Percentiles rank a stretch among this genome's conserved stretches.
phyloP scores from a whole-genome alignment of 2,888 invertebrate species.

The Parnassius apollo region DNA sequence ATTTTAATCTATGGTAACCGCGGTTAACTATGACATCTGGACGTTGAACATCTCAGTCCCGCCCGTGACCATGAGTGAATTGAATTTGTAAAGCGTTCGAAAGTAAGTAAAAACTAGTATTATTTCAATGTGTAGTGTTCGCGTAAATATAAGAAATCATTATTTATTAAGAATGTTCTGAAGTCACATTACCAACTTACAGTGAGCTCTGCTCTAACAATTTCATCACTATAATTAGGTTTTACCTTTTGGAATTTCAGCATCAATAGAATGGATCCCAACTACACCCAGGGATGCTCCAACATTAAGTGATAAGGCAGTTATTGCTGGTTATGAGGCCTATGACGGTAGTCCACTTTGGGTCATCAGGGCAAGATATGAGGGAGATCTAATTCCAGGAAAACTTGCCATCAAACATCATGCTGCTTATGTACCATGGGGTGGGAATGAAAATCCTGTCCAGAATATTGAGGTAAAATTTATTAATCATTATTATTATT shows the following conservation, averaged over 20 bases:
- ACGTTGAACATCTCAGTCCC: too few relatives aligned
- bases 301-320: slow-evolving; percentile 52
- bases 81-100: too few relatives aligned
- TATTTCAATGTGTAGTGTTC: too few relatives aligned
- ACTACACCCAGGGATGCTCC: slow-evolving; percentile 48
- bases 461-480: slow-evolving; percentile 58
- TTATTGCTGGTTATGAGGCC: slow-evolving; percentile 70
- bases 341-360: slow-evolving; percentile 70
- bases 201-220: too few relatives aligned
- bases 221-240: not conserved
- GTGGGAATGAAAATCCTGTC: slow-evolving; percentile 59
- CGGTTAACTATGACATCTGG: too few relatives aligned
- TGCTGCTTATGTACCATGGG: slow-evolving; percentile 67
- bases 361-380: slow-evolving; percentile 61
- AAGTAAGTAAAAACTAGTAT: too few relatives aligned
- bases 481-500: too few relatives aligned
- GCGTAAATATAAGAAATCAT: too few relatives aligned
- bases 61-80: too few relatives aligned
- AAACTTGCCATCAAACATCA: slow-evolving; percentile 66
- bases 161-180: too few relatives aligned
- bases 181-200: too few relatives aligned
- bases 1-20: too few relatives aligned
- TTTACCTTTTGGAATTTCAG: slow-evolving; percentile 39
- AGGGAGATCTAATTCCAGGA: slow-evolving; percentile 69
- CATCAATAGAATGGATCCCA: slow-evolving; percentile 61